Base-by-base conservation (phyloP, 2,888 invertebrate genomes). In the Acleris cristana region DNA sequence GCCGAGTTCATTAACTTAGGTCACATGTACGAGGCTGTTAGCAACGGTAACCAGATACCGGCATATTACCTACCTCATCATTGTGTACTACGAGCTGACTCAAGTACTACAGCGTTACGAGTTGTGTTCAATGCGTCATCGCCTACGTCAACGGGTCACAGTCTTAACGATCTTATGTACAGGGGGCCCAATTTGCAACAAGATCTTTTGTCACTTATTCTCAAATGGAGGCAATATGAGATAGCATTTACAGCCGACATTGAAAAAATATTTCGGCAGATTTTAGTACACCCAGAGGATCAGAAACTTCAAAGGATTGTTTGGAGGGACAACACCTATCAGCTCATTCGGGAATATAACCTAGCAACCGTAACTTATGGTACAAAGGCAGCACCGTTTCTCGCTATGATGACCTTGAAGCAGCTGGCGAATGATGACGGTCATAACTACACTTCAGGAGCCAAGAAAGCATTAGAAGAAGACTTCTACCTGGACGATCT, bases 401-500 rank as follows among this genome's bases (percentile, higher is more conserved):
- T 49, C 16, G 18, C 48, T n/a, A 49, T 49, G 48, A 49, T 49
- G 48, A 49, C 48, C 7, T n/a, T 49, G 18, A 49, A 49, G 18
- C 48, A 18, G n/a, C 18, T 49, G 7, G n/a, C 48, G 2, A 49
- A 4, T 3, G 48, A 52, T 8, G 52, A 52, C 14, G 52, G 23
- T 5, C 52, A 52, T 8, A 21, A 23, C 12, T 52, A 52, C 30
- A 30, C 30, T 6, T 14, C 52, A 0, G 52, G 8, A 4, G 21
- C 19, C 51, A 51, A 52, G 23, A 18, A 16, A 49, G 48, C 48
- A 49, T 16, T 52, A 23, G 23, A 23, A 23, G 23, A 52, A 19
- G 23, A 52, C 23, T 52, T 52, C 23, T 52, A 52, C 16, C 23
- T 52, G 52, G 52, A 52, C 12, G 52, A 52, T 12, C 52, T 52